Percentiles rank a stretch among this genome's conserved stretches.
Evolutionary conservation across 1,140 invertebrate species (phyloP).

Genomic region (Cataglyphis hispanica): DNA sequence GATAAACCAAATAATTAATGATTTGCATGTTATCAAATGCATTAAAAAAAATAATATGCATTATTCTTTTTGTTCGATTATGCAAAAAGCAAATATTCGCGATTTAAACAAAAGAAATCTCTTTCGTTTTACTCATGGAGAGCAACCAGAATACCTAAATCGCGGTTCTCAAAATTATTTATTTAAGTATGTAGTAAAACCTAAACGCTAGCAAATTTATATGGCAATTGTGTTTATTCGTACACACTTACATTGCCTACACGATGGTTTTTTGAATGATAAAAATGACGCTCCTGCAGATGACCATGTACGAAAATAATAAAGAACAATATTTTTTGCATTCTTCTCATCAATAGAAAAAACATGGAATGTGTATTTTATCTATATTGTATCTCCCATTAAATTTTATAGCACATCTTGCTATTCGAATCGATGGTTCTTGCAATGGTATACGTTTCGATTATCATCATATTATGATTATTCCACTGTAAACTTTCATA

Average conservation of each 20-base stretch:
- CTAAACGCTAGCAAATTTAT: neutral
- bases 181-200: slow-evolving; percentile 25
- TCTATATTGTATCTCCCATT: slow-evolving; percentile 17
- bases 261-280: neutral
- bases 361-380: slow-evolving; percentile 27
- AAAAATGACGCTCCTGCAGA: slow-evolving; percentile 13
- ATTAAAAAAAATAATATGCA: too few species aligned
- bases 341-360: slow-evolving; percentile 28
- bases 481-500: neutral
- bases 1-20: too few species aligned
- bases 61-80: neutral
- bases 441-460: neutral
- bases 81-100: neutral
- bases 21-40: too few species aligned
- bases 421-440: slow-evolving; percentile 4
- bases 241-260: neutral
- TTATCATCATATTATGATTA: slow-evolving; percentile 6
- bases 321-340: neutral
- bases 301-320: neutral
- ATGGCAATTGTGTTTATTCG: slow-evolving; percentile 11
- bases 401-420: slow-evolving; percentile 40
- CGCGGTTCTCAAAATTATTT: slow-evolving; percentile 11
- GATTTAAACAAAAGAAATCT: slow-evolving; percentile 3
- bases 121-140: slow-evolving; percentile 1
- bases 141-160: neutral